Conservation (phyloP, 2,888 invertebrate species). For the Automeris io region DNA sequence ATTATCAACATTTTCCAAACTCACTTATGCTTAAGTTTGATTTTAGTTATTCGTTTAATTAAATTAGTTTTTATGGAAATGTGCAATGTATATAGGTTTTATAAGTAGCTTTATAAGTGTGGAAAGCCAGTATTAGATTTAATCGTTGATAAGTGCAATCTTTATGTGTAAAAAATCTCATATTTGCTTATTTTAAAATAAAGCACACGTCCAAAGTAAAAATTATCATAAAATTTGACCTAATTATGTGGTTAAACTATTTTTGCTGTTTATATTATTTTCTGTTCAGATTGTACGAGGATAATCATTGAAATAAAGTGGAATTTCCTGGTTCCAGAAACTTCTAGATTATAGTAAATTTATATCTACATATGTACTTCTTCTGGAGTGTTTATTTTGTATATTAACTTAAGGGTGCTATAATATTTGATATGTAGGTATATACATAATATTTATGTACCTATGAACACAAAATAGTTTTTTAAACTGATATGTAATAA, state of each 20-base stretch:
- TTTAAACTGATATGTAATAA: not conserved
- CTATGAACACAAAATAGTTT: too few species aligned
- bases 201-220: not conserved
- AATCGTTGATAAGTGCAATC: not conserved
- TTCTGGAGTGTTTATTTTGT: not conserved
- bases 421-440: too few species aligned
- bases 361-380: not conserved
- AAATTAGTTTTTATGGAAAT: not conserved
- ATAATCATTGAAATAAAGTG: too few species aligned
- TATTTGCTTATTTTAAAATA: not conserved
- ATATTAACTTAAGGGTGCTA: too few species aligned
- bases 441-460: too few species aligned
- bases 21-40: too few species aligned
- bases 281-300: too few species aligned
- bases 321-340: too few species aligned
- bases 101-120: not conserved
- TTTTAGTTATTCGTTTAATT: not conserved
- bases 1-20: too few species aligned
- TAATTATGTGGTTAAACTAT: not conserved
- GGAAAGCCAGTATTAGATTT: conserved; percentile 5
- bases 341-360: too few species aligned
- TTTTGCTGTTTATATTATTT: not conserved
- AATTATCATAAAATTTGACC: too few species aligned
- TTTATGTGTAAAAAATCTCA: not conserved
- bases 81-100: conserved; percentile 1